phyloP scores from a whole-genome alignment of 2,888 invertebrate genomes.

The Cataglyphis cursor region DNA sequence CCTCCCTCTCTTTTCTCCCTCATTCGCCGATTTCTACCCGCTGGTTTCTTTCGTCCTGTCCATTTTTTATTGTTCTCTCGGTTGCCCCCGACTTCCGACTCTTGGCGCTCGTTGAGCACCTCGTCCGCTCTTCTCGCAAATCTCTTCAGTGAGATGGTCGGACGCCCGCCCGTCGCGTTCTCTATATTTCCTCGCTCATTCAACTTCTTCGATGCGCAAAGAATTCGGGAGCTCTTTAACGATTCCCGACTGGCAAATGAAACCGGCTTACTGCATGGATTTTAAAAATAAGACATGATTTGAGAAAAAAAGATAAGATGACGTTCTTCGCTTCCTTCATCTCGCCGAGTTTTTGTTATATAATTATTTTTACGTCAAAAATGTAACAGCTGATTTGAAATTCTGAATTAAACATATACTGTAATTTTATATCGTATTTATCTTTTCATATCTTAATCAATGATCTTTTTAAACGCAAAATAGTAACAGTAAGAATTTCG shows the following conservation, averaged over 20 bases:
- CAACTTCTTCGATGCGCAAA: constrained; percentile 63
- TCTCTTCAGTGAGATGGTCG: constrained; percentile 69
- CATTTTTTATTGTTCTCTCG: constrained; percentile 69
- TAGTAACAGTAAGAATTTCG: not conserved
- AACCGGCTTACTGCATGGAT: constrained; percentile 48
- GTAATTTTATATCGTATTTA: not conserved
- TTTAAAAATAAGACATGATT: constrained; percentile 65
- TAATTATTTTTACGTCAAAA: not conserved
- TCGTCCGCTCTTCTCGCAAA: constrained; percentile 59
- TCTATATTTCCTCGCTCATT: constrained; percentile 68
- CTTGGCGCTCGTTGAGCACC: constrained; percentile 61
- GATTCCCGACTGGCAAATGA: constrained; percentile 59
- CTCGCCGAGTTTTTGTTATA: not conserved
- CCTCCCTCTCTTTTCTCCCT: not conserved
- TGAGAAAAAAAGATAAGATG: constrained; percentile 23
- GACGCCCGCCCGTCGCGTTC: constrained; percentile 34
- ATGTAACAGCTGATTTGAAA: not conserved
- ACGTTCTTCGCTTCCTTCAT: not conserved
- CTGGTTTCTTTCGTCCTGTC: constrained; percentile 42
- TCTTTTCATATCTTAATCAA: not conserved
- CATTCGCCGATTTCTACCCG: constrained; percentile 31
- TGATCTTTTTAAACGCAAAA: not conserved
- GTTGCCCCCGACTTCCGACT: constrained; percentile 68
- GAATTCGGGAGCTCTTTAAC: constrained; percentile 69
- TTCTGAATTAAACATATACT: not conserved